Percentiles rank a stretch among this genome's conserved stretches.
Evolutionary conservation across 2,888 invertebrate species (phyloP).

Genomic region (Clunio marinus): DNA sequence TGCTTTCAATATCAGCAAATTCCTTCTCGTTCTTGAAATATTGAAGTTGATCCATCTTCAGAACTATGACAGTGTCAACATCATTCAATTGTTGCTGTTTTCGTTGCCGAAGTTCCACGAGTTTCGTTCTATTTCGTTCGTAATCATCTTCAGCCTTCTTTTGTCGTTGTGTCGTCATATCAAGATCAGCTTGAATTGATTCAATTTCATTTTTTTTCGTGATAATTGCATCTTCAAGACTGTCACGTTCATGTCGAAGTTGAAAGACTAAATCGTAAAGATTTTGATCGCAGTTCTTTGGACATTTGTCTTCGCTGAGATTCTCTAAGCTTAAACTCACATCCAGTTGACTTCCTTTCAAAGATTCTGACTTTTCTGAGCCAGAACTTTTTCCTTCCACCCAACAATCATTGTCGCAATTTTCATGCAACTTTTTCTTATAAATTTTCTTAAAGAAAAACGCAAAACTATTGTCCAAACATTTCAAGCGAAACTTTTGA

Average conservation of each 20-base stretch:
- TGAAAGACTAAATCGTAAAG: slow-evolving; percentile 65
- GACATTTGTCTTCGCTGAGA: slow-evolving; percentile 68
- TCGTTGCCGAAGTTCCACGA: slow-evolving; percentile 55
- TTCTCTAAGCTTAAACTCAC: slow-evolving; percentile 62
- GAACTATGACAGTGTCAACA: slow-evolving; percentile 63
- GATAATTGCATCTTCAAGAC: slow-evolving; percentile 60
- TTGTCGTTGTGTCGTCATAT: slow-evolving; percentile 57
- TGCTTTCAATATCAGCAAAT: slow-evolving; percentile 50
- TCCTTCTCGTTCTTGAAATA: slow-evolving; percentile 54
- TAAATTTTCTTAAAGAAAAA: slow-evolving; percentile 76
- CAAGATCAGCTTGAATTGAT: slow-evolving; percentile 42
- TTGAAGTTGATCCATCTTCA: slow-evolving; percentile 67
- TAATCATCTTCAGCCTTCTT: slow-evolving; percentile 45
- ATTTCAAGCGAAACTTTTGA: slow-evolving; percentile 56
- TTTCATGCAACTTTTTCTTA: slow-evolving; percentile 68
- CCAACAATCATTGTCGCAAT: no score
- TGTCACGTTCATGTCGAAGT: slow-evolving; percentile 57
- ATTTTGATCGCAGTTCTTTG: slow-evolving; percentile 63
- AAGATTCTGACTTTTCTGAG: slow-evolving; percentile 57
- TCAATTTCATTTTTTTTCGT: slow-evolving; percentile 56
- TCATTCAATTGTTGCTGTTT: slow-evolving; percentile 76
- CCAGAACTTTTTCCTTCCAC: no score
- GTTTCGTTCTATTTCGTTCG: neutral
- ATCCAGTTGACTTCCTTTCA: slow-evolving; percentile 61
- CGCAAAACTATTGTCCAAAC: slow-evolving; percentile 69